These are phyloP conservation scores for Hypolimnas misippus DNA, from an alignment of 2,888 invertebrate genomes.

Conservation along the genomic window DNA sequence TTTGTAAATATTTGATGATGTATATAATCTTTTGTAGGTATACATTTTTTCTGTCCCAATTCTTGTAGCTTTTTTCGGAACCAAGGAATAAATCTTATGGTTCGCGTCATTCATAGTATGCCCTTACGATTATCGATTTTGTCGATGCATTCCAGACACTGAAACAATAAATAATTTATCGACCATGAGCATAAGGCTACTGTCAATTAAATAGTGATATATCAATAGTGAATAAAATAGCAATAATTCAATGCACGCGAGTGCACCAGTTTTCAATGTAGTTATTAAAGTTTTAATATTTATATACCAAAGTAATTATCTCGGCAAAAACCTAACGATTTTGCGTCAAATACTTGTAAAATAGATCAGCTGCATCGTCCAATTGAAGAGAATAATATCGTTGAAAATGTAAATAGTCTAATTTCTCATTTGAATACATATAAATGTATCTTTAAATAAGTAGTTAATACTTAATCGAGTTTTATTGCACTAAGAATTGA, in stretches of 20 bases:
- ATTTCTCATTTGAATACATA: not conserved
- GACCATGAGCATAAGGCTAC: not conserved
- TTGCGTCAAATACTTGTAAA: not conserved
- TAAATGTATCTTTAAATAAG: not conserved
- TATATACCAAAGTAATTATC: not conserved
- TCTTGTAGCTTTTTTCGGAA: not conserved
- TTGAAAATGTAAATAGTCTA: conserved; percentile 5
- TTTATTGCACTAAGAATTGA: conserved; percentile 5
- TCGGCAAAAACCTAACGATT: not conserved
- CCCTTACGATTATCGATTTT: not conserved
- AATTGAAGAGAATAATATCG: conserved; percentile 1
- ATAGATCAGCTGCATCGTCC: conserved; percentile 1
- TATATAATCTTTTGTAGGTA: conserved; percentile 5
- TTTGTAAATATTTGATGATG: conserved; percentile 2
- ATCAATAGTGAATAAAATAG: not conserved
- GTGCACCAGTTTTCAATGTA: not conserved
- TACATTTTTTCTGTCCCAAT: not conserved
- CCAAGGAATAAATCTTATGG: not conserved
- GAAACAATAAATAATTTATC: not conserved
- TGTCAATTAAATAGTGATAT: not conserved
- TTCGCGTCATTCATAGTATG: not conserved
- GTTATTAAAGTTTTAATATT: conserved; percentile 3
- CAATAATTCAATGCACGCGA: not conserved
- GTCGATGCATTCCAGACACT: not conserved
- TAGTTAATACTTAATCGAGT: conserved; percentile 2